phyloP scores from a whole-genome alignment of 64 coral and sea anemone genomes.

The Actinia equina region DNA sequence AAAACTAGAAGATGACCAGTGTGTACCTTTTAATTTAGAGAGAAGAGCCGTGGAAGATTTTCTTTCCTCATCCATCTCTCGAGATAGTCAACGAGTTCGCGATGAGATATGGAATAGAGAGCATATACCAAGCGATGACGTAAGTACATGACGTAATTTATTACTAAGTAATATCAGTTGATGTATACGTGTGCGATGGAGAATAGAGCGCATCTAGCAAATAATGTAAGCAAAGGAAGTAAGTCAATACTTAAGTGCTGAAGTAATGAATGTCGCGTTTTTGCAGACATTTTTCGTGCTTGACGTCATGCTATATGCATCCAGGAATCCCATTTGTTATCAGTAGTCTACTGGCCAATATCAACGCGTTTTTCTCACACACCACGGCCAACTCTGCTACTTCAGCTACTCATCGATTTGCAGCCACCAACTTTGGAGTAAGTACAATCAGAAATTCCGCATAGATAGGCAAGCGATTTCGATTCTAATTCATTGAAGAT shows the following conservation, averaged over 20 bases:
- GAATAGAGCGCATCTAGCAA: no score
- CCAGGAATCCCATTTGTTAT: slow-evolving; percentile 80
- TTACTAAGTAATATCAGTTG: no score
- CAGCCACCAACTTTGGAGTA: slow-evolving; percentile 98
- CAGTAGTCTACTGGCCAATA: slow-evolving; percentile 85
- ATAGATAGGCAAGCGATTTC: no score
- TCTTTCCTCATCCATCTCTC: slow-evolving; percentile 68
- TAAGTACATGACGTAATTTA: slow-evolving; percentile 45
- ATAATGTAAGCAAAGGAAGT: no score
- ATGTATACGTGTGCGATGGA: no score
- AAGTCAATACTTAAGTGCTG: neutral
- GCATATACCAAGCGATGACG: slow-evolving; percentile 99
- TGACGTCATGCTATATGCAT: slow-evolving; percentile 82
- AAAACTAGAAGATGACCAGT: no score
- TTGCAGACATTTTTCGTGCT: slow-evolving; percentile 90
- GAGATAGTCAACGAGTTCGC: slow-evolving; percentile 99
- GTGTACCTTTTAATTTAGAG: slow-evolving; percentile 12
- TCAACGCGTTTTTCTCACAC: slow-evolving; percentile 98
- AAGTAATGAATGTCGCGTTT: neutral
- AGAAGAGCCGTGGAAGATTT: slow-evolving; percentile 97
- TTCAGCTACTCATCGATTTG: slow-evolving; percentile 85
- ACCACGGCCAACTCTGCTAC: slow-evolving; percentile 88
- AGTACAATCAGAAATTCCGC: neutral
- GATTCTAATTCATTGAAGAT: no score
- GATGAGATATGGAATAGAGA: slow-evolving; percentile 99